Conservation (phyloP, 1,140 invertebrate genomes). For the Drosophila paulistorum region DNA sequence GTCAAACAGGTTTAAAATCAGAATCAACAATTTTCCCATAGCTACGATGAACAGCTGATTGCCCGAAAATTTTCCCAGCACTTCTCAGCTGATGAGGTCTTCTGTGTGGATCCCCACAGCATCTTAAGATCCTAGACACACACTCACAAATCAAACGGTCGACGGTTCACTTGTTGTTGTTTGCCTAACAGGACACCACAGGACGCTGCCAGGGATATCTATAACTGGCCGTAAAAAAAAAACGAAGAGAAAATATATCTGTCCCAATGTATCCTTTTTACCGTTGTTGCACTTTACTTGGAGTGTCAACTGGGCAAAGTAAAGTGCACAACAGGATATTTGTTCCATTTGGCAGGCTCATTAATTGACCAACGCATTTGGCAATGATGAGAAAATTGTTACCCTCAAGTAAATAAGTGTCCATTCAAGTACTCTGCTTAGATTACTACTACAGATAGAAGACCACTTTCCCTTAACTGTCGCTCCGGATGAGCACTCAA, state of each 20-base stretch:
- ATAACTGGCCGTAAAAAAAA: conserved; percentile 73
- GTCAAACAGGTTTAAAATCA: conserved; percentile 73
- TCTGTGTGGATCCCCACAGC: conserved; percentile 6
- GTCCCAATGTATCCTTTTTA: conserved; percentile 51
- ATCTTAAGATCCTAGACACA: conserved; percentile 33
- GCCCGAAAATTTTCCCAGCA: conserved; percentile 74
- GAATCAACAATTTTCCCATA: conserved; percentile 64
- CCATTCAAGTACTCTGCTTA: conserved; percentile 69
- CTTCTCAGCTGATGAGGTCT: conserved; percentile 61
- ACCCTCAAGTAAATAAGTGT: conserved; percentile 54
- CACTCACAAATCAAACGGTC: conserved; percentile 38
- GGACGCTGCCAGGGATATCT: conserved; percentile 76
- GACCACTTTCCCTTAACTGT: conserved; percentile 55
- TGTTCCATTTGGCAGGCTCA: conserved; percentile 48
- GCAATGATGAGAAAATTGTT: conserved; percentile 74
- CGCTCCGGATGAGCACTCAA: conserved; percentile 1
- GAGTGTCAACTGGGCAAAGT: conserved; percentile 71
- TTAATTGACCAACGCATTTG: conserved; percentile 76
- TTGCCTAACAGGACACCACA: conserved; percentile 75
- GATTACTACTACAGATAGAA: conserved; percentile 65
- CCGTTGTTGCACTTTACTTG: conserved; percentile 74
- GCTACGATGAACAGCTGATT: conserved; percentile 70
- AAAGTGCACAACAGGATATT: conserved; percentile 73
- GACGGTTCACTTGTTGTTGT: conserved; percentile 67
- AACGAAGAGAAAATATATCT: conserved; percentile 2